Percentiles rank a stretch among this genome's conserved stretches.
Evolutionary conservation across 2,888 invertebrate species (phyloP).

Genomic region (Protophormia terraenovae): DNA sequence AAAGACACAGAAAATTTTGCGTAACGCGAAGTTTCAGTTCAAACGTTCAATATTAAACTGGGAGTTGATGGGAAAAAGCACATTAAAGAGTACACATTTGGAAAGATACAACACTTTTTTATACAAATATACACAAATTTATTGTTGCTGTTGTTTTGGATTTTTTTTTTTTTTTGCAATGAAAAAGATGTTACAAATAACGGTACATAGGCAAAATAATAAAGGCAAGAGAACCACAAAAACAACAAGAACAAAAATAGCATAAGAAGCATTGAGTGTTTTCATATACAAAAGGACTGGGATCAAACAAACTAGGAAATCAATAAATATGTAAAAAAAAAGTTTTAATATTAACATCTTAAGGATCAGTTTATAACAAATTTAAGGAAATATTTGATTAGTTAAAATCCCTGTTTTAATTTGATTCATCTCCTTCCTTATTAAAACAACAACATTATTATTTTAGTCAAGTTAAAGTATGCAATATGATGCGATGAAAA

Average conservation of each 20-base stretch:
- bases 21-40: conserved; percentile 41
- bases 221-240: conserved; percentile 4
- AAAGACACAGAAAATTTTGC: conserved; percentile 12
- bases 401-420: too few relatives aligned
- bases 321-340: too few relatives aligned
- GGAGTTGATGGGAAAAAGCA: neutral
- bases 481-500: conserved; percentile 36
- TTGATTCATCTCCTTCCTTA: neutral
- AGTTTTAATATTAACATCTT: too few relatives aligned
- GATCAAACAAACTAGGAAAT: neutral
- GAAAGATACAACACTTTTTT: conserved; percentile 12
- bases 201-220: conserved; percentile 2
- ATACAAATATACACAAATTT: neutral
- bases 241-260: conserved; percentile 11
- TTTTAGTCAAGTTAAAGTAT: conserved; percentile 29
- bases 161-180: neutral
- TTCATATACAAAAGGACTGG: neutral
- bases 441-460: neutral
- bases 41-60: conserved; percentile 39
- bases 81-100: too few relatives aligned
- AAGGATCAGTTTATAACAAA: too few relatives aligned
- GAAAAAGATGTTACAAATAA: conserved; percentile 33
- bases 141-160: conserved; percentile 18
- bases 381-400: too few relatives aligned
- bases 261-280: neutral